Conservation (phyloP, 1,140 invertebrate genomes). For the Tetramorium alpestre region DNA sequence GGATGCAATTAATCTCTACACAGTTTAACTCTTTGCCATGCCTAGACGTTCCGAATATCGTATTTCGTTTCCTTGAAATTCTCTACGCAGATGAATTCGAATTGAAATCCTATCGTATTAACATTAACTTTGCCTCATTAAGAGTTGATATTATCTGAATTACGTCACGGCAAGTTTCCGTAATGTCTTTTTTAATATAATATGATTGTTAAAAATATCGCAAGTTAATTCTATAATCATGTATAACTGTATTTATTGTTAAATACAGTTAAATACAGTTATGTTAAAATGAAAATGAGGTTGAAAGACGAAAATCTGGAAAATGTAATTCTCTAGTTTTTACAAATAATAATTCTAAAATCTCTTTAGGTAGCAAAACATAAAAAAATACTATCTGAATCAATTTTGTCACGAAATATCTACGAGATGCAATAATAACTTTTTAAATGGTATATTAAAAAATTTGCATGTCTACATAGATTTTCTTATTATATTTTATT, state of each 20-base stretch:
- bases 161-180: background rate
- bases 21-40: conserved; percentile 25
- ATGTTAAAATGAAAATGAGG: background rate
- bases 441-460: background rate
- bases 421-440: background rate
- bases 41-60: conserved; percentile 25
- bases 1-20: conserved; percentile 37
- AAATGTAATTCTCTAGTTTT: no score
- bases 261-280: no score
- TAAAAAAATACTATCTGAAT: background rate
- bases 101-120: background rate
- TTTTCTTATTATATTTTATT: background rate
- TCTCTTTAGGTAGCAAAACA: background rate
- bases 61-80: background rate
- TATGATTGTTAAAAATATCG: background rate
- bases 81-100: background rate
- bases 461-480: background rate
- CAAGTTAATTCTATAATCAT: background rate
- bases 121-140: background rate
- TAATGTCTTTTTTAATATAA: background rate
- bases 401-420: background rate
- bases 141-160: background rate
- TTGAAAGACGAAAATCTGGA: background rate
- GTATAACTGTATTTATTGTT: background rate
- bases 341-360: no score